Evolutionary conservation across 2,113 vertebrate genomes (phyloP).

Genomic region (Bujurquina vittata): DNA sequence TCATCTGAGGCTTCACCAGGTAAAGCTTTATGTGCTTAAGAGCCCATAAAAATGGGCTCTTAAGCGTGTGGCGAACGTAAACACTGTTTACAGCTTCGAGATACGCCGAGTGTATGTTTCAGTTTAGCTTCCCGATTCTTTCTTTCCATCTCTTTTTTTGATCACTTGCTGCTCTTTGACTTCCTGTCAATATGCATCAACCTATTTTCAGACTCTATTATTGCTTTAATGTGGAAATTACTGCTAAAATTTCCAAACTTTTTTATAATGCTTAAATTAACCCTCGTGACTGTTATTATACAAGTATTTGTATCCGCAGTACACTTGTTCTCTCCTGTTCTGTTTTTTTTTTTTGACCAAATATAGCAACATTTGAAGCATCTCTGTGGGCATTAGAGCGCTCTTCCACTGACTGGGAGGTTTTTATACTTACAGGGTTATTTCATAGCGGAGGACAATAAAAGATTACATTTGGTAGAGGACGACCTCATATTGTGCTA

Average conservation of each 20-base stretch:
- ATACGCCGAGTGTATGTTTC: not conserved
- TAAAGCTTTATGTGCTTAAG: not conserved
- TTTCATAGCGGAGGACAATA: not conserved
- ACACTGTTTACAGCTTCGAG: not conserved
- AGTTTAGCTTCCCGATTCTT: not conserved
- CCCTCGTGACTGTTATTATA: not conserved
- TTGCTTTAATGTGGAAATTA: not conserved
- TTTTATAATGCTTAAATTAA: not conserved
- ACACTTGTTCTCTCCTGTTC: not conserved
- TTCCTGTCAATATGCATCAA: not conserved
- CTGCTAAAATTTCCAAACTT: not conserved
- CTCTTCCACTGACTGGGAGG: accelerated
- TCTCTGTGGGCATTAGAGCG: not conserved
- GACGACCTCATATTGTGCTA: not conserved
- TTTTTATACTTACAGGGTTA: not conserved
- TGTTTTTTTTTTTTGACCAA: not conserved
- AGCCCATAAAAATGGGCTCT: not conserved
- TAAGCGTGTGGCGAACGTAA: not conserved
- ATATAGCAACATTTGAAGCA: not conserved
- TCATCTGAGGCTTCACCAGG: not conserved
- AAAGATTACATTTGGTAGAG: accelerated
- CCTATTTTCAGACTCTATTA: not conserved
- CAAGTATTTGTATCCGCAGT: not conserved
- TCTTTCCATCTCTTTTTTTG: not conserved
- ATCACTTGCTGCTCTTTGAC: not conserved